Evolutionary conservation across 2,888 invertebrate species (phyloP), one percentile per base, ranked within the genome.

Genomic region (Colostygia pectinataria): DNA sequence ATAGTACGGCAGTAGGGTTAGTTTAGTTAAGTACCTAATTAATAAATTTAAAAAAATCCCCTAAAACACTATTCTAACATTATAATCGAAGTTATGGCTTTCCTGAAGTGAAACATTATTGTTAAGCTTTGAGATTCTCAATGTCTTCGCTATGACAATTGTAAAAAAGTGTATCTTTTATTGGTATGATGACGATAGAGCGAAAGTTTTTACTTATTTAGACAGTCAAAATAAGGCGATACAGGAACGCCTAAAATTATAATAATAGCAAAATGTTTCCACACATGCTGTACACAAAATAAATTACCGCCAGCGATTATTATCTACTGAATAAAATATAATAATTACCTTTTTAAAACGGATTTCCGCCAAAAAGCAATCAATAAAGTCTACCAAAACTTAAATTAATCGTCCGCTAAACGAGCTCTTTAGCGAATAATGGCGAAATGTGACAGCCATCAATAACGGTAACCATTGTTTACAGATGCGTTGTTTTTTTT

Each of bases 401-500:
- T 27, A 24, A 38, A 46, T 41, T 54, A 56, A 56, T 55, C 34
- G 46, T 36, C 23, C 9, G 5, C 37, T 56, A 56, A 58, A 49
- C 49, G 36, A 78, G 73, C 82, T 77, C 73, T 82, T 83, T 84
- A 76, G 59, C 63, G 52, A 70, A 79, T 80, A 84, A 84, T 80
- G 71, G 77, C 71, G 61, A 77, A 77, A 77, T 79, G 82, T 81
- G 80, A 82, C 83, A 81, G 81, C 61, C 78, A 77, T 74, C 78
- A 74, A 77, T 88, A 85, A 85, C 85, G 80, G 83, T 72, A 63
- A 51, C 77, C 74, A 80, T 86, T 87, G 83, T 86, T 84, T 86
- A 83, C 80, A 72, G 76, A 80, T 77, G 75, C 73, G 71, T 74
- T 72, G 71, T 74, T 80, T 86, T 85, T 86, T 85, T 83, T 84